Base-by-base conservation (phyloP, 2,797 vertebrate species). In the Rhynchonycteris naso region DNA sequence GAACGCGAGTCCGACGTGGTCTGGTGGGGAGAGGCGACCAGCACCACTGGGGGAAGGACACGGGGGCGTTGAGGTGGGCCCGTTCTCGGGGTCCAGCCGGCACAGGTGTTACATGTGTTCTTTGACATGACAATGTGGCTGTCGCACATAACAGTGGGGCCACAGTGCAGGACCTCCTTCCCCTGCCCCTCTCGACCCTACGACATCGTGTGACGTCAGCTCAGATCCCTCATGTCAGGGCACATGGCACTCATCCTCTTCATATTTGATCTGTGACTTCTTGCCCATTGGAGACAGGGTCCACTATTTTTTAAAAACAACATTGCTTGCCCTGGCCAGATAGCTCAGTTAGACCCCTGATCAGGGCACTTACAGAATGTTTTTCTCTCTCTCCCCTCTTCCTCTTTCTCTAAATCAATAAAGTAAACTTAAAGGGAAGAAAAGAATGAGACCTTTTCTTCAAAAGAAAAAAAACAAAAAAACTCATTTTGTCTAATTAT, bases 1-100 rank as follows among this genome's bases (percentile, higher is more conserved):
- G 5, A 26, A 59, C 22, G 4, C 12, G 61, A 43, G 50, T 33
- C 56, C 7, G 43, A 66, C 28, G 5, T 5, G 26, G 43, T 21
- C 3, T 1, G 2, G 3, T 2, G 10, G 4, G 71, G 54, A 54
- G 52, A 54, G 52, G 50, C 66, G 12, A 30, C 50, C 59, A 18
- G 1, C 0, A n/a, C 21, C 0, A 43, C 54, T 35, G 4, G 35
- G 56, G 47, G 19, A 14, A 5, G 5, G 15, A 63, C 4, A 12
- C 0, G 0, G 54, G 52, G 54, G 52, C 30, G 50, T 11, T 71
- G 30, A 3, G 56, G 35, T 26, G 47, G 56, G 18, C 66, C 8
- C 24, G 22, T 50, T 43, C 33, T 30, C 12, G 10, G 56, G 43
- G 47, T 38, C 54, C 52, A 47, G 19, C 9, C 50, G 43, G 38